Base-by-base conservation (phyloP, 2,888 invertebrate genomes). In the Drosophila testacea region DNA sequence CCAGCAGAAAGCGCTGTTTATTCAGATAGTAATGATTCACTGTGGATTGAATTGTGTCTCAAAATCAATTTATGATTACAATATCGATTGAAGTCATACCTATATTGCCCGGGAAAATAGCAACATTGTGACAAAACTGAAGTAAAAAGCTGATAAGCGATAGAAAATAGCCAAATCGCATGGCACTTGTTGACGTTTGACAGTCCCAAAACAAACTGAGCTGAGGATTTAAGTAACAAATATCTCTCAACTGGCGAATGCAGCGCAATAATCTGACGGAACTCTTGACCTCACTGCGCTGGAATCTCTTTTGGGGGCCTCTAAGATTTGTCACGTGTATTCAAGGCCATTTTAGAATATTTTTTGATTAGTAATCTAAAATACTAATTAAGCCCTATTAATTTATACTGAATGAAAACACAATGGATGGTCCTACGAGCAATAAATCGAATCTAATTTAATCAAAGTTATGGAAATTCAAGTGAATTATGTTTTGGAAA, bases 21-120 rank as follows among this genome's bases (percentile, higher is more conserved):
- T 82, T 75, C 57, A 85, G 55, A 28, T 65, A 85, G 44, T 88
- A 85, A 48, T 66, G 67, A 67, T 85, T 85, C 0, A 61, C 88
- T 84, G 16, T 4, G 44, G 11, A 27, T 13, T 46, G 3, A 44
- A n/a, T n/a, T 6, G 5, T n/a, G 32, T 4, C 3, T 7, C 10
- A 42, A 11, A 42, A 11, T 9, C n/a, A 22, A 27, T 36, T n/a
- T 7, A 28, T 11, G 10, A 4, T n/a, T 6, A 27, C 6, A 27
- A 22, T 11, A 32, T 5, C 0, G 4, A 22, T 1, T n/a, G n/a
- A 5, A 4, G 7, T 32, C n/a, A 9, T 13, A 80, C 80, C 83
- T 50, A 73, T 68, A 11, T 73, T 65, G 28, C 46, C 63, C 4
- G 67, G 69, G 30, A 65, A 62, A 38, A 64, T 39, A 10, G 48